Conservation (phyloP, 2,797 vertebrate species). For the Lutra lutra region DNA sequence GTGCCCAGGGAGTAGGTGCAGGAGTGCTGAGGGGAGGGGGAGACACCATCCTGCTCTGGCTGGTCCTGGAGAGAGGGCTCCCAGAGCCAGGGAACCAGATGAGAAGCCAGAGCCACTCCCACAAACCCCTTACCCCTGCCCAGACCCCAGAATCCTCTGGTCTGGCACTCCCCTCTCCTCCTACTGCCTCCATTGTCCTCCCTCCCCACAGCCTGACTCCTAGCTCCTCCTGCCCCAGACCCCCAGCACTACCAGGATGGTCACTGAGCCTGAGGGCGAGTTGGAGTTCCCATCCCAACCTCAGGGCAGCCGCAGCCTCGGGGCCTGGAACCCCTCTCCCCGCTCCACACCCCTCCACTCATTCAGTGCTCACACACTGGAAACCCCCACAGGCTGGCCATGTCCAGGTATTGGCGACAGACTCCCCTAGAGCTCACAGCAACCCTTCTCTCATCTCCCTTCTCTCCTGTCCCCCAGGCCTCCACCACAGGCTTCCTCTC, state of each 20-base stretch:
- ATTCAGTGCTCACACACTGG: not conserved
- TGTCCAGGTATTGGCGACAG: not conserved
- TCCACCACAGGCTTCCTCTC: not conserved
- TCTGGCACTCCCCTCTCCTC: accelerated
- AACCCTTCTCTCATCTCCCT: not conserved
- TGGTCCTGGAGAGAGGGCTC: not conserved
- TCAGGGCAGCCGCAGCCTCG: not conserved
- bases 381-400: accelerated
- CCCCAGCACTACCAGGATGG: not conserved
- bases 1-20: not conserved
- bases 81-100: not conserved
- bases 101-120: not conserved
- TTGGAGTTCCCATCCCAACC: too few relatives aligned
- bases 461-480: not conserved
- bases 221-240: not conserved
- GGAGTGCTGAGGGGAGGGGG: not conserved
- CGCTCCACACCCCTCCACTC: not conserved
- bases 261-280: not conserved
- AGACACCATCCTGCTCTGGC: not conserved
- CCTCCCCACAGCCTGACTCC: not conserved
- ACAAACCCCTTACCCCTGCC: not conserved
- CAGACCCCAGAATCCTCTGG: not conserved
- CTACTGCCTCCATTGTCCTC: not conserved
- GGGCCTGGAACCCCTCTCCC: not conserved
- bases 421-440: not conserved